Conservation (phyloP, 1,140 invertebrate species). For the Bombus breviceps region DNA sequence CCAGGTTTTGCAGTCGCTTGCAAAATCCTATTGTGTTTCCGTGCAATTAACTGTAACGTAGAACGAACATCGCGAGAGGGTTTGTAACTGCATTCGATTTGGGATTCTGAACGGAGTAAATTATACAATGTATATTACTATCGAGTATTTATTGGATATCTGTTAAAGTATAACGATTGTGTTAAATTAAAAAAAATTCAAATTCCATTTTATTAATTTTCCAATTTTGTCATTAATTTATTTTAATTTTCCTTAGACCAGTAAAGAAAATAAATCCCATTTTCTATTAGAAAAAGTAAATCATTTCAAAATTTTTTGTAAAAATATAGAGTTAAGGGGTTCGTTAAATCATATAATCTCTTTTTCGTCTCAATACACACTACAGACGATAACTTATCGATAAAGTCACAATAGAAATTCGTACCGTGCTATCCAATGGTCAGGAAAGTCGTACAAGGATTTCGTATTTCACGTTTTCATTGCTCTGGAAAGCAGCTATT, state of each 20-base stretch:
- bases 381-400: constrained; percentile 44
- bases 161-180: background rate
- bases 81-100: background rate
- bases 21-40: constrained; percentile 13
- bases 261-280: too few relatives aligned
- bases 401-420: constrained; percentile 55
- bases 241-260: too few relatives aligned
- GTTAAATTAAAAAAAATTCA: background rate
- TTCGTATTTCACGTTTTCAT: constrained; percentile 71
- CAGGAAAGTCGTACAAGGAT: constrained; percentile 53
- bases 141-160: background rate
- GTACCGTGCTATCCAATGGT: constrained; percentile 3
- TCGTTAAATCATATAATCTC: background rate
- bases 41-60: constrained; percentile 7
- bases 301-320: background rate
- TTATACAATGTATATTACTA: background rate
- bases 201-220: background rate
- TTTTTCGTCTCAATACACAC: background rate
- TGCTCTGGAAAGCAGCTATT: constrained; percentile 55
- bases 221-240: background rate
- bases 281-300: background rate
- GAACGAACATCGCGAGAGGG: background rate
- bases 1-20: constrained; percentile 16
- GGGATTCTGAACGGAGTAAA: background rate
- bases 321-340: background rate